phyloP scores from a whole-genome alignment of 2,888 invertebrate species.

The Cartodere bifasciata region DNA sequence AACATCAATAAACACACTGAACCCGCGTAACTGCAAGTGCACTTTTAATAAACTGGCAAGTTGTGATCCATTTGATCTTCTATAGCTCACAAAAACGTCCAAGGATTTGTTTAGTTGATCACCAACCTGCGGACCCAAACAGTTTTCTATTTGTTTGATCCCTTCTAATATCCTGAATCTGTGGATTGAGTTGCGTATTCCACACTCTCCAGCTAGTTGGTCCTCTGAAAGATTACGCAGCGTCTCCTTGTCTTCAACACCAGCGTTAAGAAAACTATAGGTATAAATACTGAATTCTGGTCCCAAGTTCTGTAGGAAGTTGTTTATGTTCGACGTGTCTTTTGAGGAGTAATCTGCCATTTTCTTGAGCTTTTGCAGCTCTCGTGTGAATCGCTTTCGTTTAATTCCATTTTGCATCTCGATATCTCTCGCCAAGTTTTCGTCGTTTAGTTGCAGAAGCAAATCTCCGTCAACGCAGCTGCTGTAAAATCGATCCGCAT shows the following conservation, averaged over 20 bases:
- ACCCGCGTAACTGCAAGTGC: slow-evolving; percentile 88
- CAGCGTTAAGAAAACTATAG: slow-evolving; percentile 90
- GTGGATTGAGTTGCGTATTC: slow-evolving; percentile 90
- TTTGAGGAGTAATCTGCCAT: slow-evolving; percentile 94
- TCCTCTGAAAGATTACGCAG: slow-evolving; percentile 82
- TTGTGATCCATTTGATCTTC: slow-evolving; percentile 94
- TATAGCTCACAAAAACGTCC: slow-evolving; percentile 96
- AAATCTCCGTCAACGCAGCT: slow-evolving; percentile 96
- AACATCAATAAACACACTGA: slow-evolving; percentile 96
- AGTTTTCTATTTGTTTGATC: slow-evolving; percentile 59
- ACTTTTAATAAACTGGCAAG: slow-evolving; percentile 92
- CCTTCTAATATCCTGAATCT: slow-evolving; percentile 80
- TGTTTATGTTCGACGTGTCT: slow-evolving; percentile 82
- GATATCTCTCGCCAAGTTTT: slow-evolving; percentile 85
- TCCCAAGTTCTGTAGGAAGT: slow-evolving; percentile 71
- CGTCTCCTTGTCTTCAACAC: slow-evolving; percentile 76
- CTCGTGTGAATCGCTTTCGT: slow-evolving; percentile 82
- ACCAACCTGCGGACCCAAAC: slow-evolving; percentile 53
- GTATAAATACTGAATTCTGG: slow-evolving; percentile 92
- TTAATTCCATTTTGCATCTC: slow-evolving; percentile 87
- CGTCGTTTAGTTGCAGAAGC: slow-evolving; percentile 80
- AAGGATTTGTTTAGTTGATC: slow-evolving; percentile 78
- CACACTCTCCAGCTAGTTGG: slow-evolving; percentile 80
- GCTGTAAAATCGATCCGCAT: slow-evolving; percentile 69
- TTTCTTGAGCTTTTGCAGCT: slow-evolving; percentile 83